These are phyloP conservation scores for Bembecia ichneumoniformis DNA, from an alignment of 2,888 invertebrate species.

Conservation along the genomic window DNA sequence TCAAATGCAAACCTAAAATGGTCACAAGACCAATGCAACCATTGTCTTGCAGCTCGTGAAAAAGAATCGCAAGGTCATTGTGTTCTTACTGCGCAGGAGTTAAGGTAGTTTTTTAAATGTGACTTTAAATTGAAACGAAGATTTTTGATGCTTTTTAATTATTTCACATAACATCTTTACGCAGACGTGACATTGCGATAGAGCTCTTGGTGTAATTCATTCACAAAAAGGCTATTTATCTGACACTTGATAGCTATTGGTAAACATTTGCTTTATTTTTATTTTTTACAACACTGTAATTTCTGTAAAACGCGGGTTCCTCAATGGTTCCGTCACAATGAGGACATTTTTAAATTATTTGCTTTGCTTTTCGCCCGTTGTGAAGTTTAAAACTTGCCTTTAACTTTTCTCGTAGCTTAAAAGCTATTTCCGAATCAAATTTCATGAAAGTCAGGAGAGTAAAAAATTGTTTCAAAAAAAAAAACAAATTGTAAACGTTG, in stretches of 20 bases:
- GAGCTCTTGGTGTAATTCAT: slow-evolving; percentile 26
- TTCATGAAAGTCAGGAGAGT: no score
- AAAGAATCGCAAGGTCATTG: background rate
- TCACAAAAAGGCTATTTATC: slow-evolving; percentile 36
- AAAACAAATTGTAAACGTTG: no score
- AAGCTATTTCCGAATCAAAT: no score
- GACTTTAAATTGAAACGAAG: slow-evolving; percentile 6
- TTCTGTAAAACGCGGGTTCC: background rate
- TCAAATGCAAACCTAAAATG: slow-evolving; percentile 3
- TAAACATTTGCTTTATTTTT: no score
- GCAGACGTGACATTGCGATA: slow-evolving; percentile 34
- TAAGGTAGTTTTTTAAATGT: slow-evolving; percentile 1
- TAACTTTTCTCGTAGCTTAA: no score
- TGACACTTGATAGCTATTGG: slow-evolving; percentile 20
- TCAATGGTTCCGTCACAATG: no score
- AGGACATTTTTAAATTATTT: no score
- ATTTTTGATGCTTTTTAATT: slow-evolving; percentile 10
- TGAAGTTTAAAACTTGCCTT: no score
- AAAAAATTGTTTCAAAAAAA: no score
- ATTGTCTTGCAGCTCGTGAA: background rate
- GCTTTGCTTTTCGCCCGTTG: no score
- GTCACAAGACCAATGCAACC: background rate
- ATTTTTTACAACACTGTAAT: slow-evolving; percentile 8
- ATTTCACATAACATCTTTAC: slow-evolving; percentile 19
- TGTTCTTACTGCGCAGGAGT: background rate